A percentile compares a stretch with the other conserved stretches of the same genome.
Conservation (phyloP, 2,888 invertebrate genomes). For the Yponomeuta cagnagella region DNA sequence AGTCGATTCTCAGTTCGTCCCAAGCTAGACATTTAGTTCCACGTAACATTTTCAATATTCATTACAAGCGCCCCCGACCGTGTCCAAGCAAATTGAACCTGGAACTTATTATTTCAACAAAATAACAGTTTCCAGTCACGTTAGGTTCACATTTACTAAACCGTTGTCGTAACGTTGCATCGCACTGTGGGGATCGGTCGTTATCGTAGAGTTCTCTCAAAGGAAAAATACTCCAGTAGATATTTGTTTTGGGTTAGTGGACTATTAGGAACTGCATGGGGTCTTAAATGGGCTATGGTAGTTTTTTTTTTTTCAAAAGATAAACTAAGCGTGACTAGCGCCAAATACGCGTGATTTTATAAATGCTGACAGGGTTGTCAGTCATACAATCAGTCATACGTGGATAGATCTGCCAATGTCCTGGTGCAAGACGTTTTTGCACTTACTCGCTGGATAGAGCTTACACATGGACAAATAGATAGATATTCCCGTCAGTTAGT, state of each 20-base stretch:
- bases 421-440: too few species aligned
- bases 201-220: not conserved
- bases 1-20: not conserved
- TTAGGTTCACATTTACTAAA: not conserved
- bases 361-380: too few species aligned
- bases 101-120: slow-evolving; percentile 3
- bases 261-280: not conserved
- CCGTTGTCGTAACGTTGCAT: not conserved
- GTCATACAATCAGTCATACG: too few species aligned
- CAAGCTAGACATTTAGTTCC: not conserved
- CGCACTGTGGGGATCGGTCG: not conserved
- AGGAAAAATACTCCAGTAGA: not conserved
- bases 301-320: too few species aligned
- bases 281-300: not conserved
- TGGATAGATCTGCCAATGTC: too few species aligned
- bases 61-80: not conserved
- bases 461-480: too few species aligned
- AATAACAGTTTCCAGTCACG: slow-evolving; percentile 12
- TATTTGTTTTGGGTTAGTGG: not conserved
- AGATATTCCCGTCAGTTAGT: too few species aligned
- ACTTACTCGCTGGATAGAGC: too few species aligned
- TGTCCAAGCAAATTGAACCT: not conserved
- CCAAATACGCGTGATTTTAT: too few species aligned
- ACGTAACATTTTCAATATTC: not conserved
- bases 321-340: too few species aligned